phyloP scores from a whole-genome alignment of 2,888 invertebrate species.

The Drosophila siamana region DNA sequence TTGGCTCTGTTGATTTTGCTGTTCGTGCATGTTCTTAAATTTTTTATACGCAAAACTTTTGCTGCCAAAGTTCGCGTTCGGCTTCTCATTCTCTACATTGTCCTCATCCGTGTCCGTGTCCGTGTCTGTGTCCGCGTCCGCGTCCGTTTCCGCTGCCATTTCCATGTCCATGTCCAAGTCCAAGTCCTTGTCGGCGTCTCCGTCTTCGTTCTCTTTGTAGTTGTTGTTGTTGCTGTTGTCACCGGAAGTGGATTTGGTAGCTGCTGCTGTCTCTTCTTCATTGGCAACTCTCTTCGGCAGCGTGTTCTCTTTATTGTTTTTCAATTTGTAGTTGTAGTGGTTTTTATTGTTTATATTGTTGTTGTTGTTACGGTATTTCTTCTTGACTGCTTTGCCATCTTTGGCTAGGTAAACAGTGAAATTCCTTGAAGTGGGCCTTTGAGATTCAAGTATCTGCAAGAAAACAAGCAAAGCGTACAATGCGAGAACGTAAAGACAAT shows the following conservation, averaged over 20 bases:
- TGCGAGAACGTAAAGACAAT: conserved; percentile 29
- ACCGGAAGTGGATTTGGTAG: conserved; percentile 55
- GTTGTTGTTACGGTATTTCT: conserved; percentile 43
- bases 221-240: conserved; percentile 23
- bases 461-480: conserved; percentile 47
- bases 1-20: conserved; percentile 55
- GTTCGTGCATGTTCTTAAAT: conserved; percentile 67
- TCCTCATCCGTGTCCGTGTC: conserved; percentile 26
- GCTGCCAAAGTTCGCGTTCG: conserved; percentile 56
- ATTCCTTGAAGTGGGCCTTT: conserved; percentile 77
- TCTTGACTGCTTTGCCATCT: conserved; percentile 47
- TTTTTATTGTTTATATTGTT: conserved; percentile 39
- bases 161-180: conserved; percentile 13
- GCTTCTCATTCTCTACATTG: conserved; percentile 23
- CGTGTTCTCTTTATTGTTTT: conserved; percentile 66
- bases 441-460: conserved; percentile 81
- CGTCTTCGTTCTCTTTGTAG: conserved; percentile 3
- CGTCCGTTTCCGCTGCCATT: neutral
- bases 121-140: conserved; percentile 7
- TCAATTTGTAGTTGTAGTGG: conserved; percentile 67
- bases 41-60: conserved; percentile 73
- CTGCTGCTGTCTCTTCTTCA: conserved; percentile 30
- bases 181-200: conserved; percentile 15
- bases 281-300: conserved; percentile 54
- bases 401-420: conserved; percentile 65